phyloP scores from a whole-genome alignment of 2,113 vertebrate species.

The Tiliqua scincoides region DNA sequence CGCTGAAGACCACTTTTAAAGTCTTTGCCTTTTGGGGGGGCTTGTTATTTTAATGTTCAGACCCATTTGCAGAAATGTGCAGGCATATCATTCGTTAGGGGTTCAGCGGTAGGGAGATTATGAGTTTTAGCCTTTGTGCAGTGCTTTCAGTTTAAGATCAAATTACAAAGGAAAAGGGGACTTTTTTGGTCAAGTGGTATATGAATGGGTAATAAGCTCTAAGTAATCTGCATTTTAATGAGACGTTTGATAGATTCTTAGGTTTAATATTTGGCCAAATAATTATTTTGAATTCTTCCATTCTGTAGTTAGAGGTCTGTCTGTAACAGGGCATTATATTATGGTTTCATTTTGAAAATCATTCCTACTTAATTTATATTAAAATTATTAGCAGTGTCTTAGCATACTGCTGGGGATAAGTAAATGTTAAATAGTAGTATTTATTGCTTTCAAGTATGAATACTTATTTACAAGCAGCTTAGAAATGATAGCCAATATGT shows the following conservation, averaged over 20 bases:
- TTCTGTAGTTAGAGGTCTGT: background rate
- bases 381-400: background rate
- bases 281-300: constrained; percentile 38
- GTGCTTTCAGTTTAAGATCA: constrained; percentile 59
- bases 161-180: constrained; percentile 43
- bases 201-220: constrained; percentile 47
- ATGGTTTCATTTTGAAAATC: background rate
- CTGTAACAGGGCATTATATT: background rate
- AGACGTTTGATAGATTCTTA: constrained; percentile 43
- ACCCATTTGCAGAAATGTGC: constrained; percentile 18
- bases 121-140: constrained; percentile 62
- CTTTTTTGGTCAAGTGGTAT: constrained; percentile 16
- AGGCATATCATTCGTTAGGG: constrained; percentile 10
- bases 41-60: background rate
- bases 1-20: constrained; percentile 78
- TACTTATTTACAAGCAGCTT: background rate
- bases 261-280: constrained; percentile 36
- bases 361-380: constrained; percentile 12
- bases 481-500: background rate
- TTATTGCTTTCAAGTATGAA: background rate
- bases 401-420: background rate
- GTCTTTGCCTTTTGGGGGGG: background rate
- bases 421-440: background rate
- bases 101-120: constrained; percentile 30
- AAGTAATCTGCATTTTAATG: constrained; percentile 51